Evolutionary conservation across 1,140 invertebrate genomes (phyloP).

Genomic region (Prorops nasuta): DNA sequence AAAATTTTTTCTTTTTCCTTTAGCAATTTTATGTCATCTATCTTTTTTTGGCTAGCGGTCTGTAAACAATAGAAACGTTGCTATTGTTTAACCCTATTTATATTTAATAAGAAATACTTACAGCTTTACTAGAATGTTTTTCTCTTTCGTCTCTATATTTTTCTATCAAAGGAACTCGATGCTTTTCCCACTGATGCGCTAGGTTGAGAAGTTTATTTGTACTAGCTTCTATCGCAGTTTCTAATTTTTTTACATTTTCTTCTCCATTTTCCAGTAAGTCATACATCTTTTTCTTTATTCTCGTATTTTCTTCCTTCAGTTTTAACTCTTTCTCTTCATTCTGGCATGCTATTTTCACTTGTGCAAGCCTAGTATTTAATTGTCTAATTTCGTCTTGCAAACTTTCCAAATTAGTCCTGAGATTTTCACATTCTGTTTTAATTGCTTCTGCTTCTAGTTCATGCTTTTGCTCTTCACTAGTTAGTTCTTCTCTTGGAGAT

Average conservation of each 20-base stretch:
- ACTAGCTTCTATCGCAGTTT: slow-evolving; percentile 62
- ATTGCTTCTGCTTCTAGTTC: slow-evolving; percentile 28
- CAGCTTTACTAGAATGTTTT: slow-evolving; percentile 61
- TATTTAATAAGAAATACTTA: slow-evolving; percentile 43
- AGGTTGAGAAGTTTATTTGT: slow-evolving; percentile 63
- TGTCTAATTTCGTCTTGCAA: slow-evolving; percentile 47
- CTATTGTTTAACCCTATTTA: slow-evolving; percentile 14
- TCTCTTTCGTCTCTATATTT: slow-evolving; percentile 63
- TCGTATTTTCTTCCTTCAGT: slow-evolving; percentile 50
- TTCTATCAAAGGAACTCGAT: slow-evolving; percentile 64
- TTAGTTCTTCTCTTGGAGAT: slow-evolving; percentile 7
- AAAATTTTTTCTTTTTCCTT: slow-evolving; percentile 60
- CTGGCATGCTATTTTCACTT: slow-evolving; percentile 34
- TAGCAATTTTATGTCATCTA: slow-evolving; percentile 57
- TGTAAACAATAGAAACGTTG: slow-evolving; percentile 16
- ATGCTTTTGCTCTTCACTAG: slow-evolving; percentile 14
- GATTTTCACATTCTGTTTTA: slow-evolving; percentile 44
- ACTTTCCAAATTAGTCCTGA: slow-evolving; percentile 41
- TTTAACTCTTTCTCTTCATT: slow-evolving; percentile 52
- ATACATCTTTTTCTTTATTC: slow-evolving; percentile 63
- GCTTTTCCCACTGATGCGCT: slow-evolving; percentile 70
- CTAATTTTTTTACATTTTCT: slow-evolving; percentile 65
- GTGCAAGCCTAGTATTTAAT: slow-evolving; percentile 39
- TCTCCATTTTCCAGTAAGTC: slow-evolving; percentile 65
- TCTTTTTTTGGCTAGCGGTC: slow-evolving; percentile 58